phyloP scores from a whole-genome alignment of 2,797 vertebrate species.

The Echeneis naucrates region DNA sequence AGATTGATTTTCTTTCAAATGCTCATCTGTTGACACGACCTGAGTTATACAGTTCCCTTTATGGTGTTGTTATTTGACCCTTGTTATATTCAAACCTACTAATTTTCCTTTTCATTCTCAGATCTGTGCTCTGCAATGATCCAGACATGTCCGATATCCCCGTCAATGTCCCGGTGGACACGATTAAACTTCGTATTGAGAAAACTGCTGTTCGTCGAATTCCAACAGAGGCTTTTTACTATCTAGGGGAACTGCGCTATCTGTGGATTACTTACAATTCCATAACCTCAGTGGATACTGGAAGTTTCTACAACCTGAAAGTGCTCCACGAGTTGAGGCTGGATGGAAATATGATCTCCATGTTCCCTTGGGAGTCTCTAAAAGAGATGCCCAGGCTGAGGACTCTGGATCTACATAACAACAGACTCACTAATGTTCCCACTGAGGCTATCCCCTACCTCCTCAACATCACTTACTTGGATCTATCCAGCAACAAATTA shows the following conservation, averaged over 20 bases:
- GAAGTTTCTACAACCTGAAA: constrained; percentile 96
- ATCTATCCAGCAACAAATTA: constrained; percentile 95
- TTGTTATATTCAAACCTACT: neutral
- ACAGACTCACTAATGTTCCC: constrained; percentile 87
- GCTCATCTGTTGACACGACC: neutral
- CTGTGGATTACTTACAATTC: constrained; percentile 97
- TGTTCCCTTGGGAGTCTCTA: constrained; percentile 95
- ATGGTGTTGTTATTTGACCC: neutral
- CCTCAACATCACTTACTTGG: constrained; percentile 91
- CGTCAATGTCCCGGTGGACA: constrained; percentile 92
- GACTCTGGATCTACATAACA: constrained; percentile 95
- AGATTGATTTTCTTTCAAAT: neutral
- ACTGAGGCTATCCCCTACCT: constrained; percentile 86
- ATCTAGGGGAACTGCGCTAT: constrained; percentile 91
- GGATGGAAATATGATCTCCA: constrained; percentile 91
- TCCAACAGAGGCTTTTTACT: constrained; percentile 95
- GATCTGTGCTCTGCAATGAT: constrained; percentile 94
- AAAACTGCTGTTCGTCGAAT: constrained; percentile 90
- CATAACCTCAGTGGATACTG: constrained; percentile 87
- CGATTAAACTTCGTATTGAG: constrained; percentile 93
- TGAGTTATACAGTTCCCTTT: neutral
- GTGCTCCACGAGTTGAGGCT: constrained; percentile 93
- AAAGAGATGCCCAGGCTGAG: constrained; percentile 90
- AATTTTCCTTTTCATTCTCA: constrained; percentile 63
- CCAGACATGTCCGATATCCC: constrained; percentile 96